Conservation (phyloP, 1,140 invertebrate genomes). For the Drosophila rufa region DNA sequence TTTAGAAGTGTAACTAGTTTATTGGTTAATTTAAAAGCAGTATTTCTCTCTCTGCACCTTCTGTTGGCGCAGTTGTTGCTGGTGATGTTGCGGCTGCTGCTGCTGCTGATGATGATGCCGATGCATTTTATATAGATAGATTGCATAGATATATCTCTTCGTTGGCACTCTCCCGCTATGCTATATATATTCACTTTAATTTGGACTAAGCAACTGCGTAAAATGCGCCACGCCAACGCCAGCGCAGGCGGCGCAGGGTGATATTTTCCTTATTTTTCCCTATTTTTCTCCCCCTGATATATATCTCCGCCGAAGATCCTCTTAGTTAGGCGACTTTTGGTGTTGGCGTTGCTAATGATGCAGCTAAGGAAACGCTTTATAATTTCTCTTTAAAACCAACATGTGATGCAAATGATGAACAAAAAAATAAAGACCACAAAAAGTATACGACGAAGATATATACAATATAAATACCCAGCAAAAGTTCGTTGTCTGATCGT, state of each 20-base stretch:
- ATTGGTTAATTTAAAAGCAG: neutral
- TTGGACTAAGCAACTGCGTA: slow-evolving; percentile 78
- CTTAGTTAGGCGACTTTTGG: slow-evolving; percentile 80
- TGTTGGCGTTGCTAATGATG: slow-evolving; percentile 83
- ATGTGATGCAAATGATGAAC: slow-evolving; percentile 60
- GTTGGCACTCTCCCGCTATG: slow-evolving; percentile 48
- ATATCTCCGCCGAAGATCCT: slow-evolving; percentile 23
- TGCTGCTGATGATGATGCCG: slow-evolving; percentile 36
- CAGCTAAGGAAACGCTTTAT: slow-evolving; percentile 84
- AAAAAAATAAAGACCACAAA: slow-evolving; percentile 44
- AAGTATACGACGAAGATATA: slow-evolving; percentile 30
- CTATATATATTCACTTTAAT: slow-evolving; percentile 63
- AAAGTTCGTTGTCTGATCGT: slow-evolving; percentile 74
- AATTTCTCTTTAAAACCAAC: slow-evolving; percentile 82
- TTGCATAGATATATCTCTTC: slow-evolving; percentile 66
- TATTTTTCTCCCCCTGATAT: neutral
- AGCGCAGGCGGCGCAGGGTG: slow-evolving; percentile 36
- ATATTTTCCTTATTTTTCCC: slow-evolving; percentile 24
- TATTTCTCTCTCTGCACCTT: slow-evolving; percentile 4
- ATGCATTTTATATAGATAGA: slow-evolving; percentile 68
- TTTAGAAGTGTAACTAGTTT: neutral
- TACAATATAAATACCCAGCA: slow-evolving; percentile 54
- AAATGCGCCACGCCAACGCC: slow-evolving; percentile 76
- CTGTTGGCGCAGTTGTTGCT: slow-evolving; percentile 36
- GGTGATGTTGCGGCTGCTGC: slow-evolving; percentile 23